Percentiles rank a stretch among this genome's conserved stretches.
phyloP scores from a whole-genome alignment of 2,113 vertebrate genomes.

The Elachura formosa region DNA sequence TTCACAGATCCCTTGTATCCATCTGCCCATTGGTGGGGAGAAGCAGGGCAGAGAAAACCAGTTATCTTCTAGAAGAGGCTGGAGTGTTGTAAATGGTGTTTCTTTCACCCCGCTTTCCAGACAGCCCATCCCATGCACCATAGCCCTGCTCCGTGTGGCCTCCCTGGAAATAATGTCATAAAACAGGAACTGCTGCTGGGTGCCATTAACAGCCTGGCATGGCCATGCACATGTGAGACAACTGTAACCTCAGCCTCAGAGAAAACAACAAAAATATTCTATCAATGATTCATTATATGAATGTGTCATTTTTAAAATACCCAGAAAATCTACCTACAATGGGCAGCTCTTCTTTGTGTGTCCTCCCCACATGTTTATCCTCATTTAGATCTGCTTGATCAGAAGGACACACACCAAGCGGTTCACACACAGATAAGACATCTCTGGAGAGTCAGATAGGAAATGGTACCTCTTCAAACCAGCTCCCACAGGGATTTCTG shows the following conservation, averaged over 20 bases:
- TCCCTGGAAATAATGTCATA: background rate
- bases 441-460: background rate
- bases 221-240: background rate
- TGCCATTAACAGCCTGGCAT: background rate
- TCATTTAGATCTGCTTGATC: background rate
- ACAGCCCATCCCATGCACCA: background rate
- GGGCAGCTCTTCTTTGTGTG: accelerated
- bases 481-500: background rate
- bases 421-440: background rate
- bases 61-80: background rate
- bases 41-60: background rate
- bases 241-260: background rate
- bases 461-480: background rate
- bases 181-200: background rate
- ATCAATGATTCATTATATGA: background rate
- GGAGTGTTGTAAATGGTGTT: background rate
- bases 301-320: background rate
- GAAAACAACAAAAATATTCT: background rate
- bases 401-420: background rate
- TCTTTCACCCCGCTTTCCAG: background rate
- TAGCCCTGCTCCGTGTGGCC: accelerated
- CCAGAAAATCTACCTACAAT: background rate
- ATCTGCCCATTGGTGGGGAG: background rate
- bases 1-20: background rate
- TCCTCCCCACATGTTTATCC: background rate